phyloP scores from a whole-genome alignment of 2,797 vertebrate genomes.

The Taeniopygia guttata region DNA sequence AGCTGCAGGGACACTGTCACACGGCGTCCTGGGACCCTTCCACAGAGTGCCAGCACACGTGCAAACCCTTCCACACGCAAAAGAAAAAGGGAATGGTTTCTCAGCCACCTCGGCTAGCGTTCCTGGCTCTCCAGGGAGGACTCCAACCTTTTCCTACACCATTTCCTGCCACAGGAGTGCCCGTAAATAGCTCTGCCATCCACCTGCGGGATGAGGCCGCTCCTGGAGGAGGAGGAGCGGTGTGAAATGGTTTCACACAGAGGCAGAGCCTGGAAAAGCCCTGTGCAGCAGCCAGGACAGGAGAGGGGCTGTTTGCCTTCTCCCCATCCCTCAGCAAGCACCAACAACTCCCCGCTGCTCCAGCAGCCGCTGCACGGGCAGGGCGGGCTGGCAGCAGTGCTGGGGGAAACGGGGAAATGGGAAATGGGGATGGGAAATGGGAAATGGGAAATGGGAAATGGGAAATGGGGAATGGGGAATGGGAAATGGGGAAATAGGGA shows the following conservation, averaged over 20 bases:
- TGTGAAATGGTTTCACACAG: not conserved
- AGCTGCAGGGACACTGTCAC: not conserved
- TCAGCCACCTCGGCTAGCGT: not conserved
- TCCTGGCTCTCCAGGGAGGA: not conserved
- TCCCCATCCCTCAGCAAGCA: not conserved
- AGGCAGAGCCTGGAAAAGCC: not conserved
- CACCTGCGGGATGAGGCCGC: not conserved
- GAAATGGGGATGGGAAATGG: too few relatives aligned
- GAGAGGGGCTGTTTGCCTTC: not conserved
- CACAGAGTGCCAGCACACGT: not conserved
- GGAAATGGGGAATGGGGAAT: too few relatives aligned
- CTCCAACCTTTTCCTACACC: not conserved
- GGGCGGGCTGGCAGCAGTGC: not conserved
- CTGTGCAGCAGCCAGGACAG: not conserved
- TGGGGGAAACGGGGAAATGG: too few relatives aligned
- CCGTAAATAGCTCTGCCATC: not conserved
- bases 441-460: too few relatives aligned
- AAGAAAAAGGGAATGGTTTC: not conserved
- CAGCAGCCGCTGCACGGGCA: not conserved
- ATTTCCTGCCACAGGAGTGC: not conserved
- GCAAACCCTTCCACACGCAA: not conserved
- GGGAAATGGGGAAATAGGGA: too few relatives aligned
- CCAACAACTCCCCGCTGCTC: not conserved
- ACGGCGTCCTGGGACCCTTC: not conserved
- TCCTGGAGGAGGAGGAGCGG: not conserved